Evolutionary conservation across 2,797 vertebrate species (phyloP).

Genomic region (Tragopan temminckii): DNA sequence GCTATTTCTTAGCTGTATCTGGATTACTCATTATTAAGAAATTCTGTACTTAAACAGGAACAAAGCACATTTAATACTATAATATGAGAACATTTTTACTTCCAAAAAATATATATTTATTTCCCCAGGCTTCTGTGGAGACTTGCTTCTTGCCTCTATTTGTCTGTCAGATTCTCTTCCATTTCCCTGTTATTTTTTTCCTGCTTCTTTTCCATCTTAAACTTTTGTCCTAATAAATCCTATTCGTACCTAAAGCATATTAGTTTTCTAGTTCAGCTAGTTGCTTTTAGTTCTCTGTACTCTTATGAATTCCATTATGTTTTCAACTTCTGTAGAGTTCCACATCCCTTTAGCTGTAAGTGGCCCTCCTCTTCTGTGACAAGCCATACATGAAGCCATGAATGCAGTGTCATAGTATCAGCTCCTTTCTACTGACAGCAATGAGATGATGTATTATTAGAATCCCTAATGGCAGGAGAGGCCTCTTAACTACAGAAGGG

Average conservation of each 20-base stretch:
- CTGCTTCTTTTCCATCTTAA: not conserved
- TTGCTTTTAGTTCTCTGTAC: not conserved
- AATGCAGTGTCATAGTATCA: not conserved
- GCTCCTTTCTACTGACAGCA: not conserved
- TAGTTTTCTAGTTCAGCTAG: not conserved
- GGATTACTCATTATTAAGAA: not conserved
- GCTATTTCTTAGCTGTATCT: not conserved
- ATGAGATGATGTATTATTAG: not conserved
- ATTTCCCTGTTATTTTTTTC: not conserved
- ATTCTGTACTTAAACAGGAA: not conserved
- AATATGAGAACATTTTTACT: not conserved
- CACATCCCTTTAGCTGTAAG: fast-evolving
- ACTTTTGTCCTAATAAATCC: not conserved
- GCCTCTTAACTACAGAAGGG: not conserved
- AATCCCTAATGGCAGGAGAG: not conserved
- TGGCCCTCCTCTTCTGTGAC: not conserved
- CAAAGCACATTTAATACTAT: not conserved
- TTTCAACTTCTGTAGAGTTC: not conserved
- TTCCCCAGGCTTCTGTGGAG: not conserved
- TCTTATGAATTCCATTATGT: not conserved
- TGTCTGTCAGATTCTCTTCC: not conserved
- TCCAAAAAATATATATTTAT: fast-evolving
- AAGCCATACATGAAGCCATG: not conserved
- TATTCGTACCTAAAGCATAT: not conserved
- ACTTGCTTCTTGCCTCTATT: not conserved